A percentile compares a stretch with the other conserved stretches of the same genome.
These are phyloP conservation scores for Athetis lepigone DNA, from an alignment of 2,888 invertebrate species.

Conservation along the genomic window DNA sequence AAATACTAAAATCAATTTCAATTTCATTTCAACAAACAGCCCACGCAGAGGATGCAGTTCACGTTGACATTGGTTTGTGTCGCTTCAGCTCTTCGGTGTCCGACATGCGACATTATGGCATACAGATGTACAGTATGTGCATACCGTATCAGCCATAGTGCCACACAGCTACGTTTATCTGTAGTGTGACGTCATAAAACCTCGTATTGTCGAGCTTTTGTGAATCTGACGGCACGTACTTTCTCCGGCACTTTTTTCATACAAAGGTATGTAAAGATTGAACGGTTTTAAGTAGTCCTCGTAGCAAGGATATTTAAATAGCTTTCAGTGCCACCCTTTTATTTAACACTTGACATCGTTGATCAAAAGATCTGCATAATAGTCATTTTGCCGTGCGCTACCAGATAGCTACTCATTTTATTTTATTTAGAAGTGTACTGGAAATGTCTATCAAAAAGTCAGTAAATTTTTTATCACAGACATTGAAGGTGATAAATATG, in stretches of 20 bases:
- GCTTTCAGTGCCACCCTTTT: not conserved
- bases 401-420: not conserved
- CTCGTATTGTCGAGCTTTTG: not conserved
- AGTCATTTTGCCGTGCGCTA: constrained; percentile 9
- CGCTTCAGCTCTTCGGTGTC: not conserved
- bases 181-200: constrained; percentile 6
- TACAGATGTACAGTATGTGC: not conserved
- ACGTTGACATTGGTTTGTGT: constrained; percentile 2
- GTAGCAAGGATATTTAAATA: constrained; percentile 19
- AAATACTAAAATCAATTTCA: constrained; percentile 2
- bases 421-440: no score
- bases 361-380: constrained; percentile 30
- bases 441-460: no score
- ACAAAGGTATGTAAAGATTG: not conserved
- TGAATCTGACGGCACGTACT: constrained; percentile 1
- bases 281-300: constrained; percentile 6
- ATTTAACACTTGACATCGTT: constrained; percentile 20
- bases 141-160: not conserved
- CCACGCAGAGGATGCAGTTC: not conserved
- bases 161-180: not conserved
- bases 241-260: not conserved
- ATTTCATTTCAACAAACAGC: constrained; percentile 6
- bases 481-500: no score
- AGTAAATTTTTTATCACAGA: no score
- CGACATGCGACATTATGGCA: not conserved